phyloP scores from a whole-genome alignment of 1,140 invertebrate species.

The Argopecten irradians region DNA sequence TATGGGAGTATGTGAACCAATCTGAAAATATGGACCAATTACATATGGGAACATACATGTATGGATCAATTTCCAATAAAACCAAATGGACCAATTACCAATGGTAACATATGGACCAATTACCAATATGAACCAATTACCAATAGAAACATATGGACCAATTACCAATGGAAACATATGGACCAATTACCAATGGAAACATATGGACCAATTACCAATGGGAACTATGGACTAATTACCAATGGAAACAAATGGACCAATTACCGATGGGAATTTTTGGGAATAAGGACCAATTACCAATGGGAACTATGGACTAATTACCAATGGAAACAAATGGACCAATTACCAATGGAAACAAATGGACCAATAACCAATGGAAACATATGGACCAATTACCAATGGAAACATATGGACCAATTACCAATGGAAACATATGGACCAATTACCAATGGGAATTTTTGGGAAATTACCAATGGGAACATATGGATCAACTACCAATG shows the following conservation, averaged over 20 bases:
- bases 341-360: background rate
- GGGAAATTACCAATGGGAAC: too few species aligned
- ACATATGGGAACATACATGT: too few species aligned
- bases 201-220: background rate
- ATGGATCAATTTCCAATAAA: too few species aligned
- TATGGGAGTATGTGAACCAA: background rate
- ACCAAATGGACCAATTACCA: too few species aligned
- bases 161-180: background rate
- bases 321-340: background rate
- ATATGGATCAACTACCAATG: too few species aligned
- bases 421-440: background rate
- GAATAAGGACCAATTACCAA: background rate
- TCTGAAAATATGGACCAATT: background rate
- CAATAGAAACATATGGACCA: background rate
- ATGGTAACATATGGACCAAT: background rate
- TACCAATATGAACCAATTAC: too few species aligned
- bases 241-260: background rate
- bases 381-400: background rate
- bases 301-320: too few species aligned
- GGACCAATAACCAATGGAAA: too few species aligned
- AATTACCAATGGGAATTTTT: background rate
- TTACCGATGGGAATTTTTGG: background rate
- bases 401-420: too few species aligned
- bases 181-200: too few species aligned
- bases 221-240: too few species aligned